A percentile compares a stretch with the other conserved stretches of the same genome.
Evolutionary conservation across 1,140 invertebrate species (phyloP).

Genomic region (Cherax quadricarinatus): DNA sequence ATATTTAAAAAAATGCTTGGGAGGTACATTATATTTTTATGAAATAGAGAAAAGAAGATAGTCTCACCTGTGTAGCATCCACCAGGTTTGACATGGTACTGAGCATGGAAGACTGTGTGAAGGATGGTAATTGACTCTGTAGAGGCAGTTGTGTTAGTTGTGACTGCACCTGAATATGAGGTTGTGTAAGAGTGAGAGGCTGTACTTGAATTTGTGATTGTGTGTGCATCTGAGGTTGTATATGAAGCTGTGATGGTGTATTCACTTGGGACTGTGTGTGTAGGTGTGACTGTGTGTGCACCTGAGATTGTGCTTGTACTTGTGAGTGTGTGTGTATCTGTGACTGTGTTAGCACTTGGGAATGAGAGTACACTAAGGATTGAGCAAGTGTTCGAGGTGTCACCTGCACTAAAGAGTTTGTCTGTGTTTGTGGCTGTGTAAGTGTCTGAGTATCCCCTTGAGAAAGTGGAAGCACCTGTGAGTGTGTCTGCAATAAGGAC

Average conservation of each 20-base stretch:
- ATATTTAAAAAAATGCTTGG: too few species aligned
- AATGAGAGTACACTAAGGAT: constrained; percentile 37
- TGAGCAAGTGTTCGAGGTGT: constrained; percentile 28
- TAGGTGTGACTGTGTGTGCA: constrained; percentile 27
- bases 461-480: not conserved
- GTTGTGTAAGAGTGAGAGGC: not conserved
- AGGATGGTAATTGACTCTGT: constrained; percentile 36
- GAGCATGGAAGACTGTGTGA: constrained; percentile 28
- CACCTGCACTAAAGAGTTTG: constrained; percentile 18
- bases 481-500: constrained; percentile 21
- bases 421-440: constrained; percentile 21
- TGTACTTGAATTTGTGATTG: constrained; percentile 20
- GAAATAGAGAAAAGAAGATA: not conserved
- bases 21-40: too few species aligned
- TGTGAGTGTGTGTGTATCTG: constrained; percentile 37
- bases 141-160: constrained; percentile 32
- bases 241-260: constrained; percentile 4
- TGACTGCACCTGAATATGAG: constrained; percentile 36
- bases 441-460: constrained; percentile 13
- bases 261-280: constrained; percentile 11
- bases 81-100: constrained; percentile 27
- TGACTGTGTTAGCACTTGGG: constrained; percentile 53
- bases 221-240: not conserved
- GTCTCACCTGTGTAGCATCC: constrained; percentile 38
- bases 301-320: constrained; percentile 33